Evolutionary conservation across 2,888 invertebrate species (phyloP).

Genomic region (Hyposoter didymator): DNA sequence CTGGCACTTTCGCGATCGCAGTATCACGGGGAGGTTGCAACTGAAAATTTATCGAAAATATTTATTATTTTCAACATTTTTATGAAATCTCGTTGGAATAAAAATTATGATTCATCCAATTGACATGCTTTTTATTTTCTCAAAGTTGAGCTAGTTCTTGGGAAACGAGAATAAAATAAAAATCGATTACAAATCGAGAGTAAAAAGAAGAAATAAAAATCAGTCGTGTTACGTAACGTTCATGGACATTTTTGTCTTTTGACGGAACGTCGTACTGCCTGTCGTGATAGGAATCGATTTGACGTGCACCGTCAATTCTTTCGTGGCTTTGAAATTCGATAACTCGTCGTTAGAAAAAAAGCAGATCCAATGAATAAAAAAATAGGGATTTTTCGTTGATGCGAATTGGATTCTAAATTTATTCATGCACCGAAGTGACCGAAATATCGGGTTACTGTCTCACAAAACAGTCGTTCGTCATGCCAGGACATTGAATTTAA

Average conservation of each 20-base stretch:
- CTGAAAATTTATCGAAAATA: background rate
- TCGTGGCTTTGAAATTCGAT: background rate
- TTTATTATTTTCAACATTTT: constrained; percentile 9
- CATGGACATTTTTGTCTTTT: background rate
- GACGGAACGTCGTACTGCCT: background rate
- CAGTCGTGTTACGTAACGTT: background rate
- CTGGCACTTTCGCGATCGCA: constrained; percentile 51
- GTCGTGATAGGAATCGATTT: constrained; percentile 8
- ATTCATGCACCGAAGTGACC: background rate
- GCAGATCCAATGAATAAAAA: background rate
- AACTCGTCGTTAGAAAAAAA: background rate
- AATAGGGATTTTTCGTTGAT: background rate
- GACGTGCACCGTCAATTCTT: background rate
- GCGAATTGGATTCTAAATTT: background rate
- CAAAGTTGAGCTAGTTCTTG: too few relatives aligned
- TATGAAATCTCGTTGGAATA: background rate
- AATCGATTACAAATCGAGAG: background rate
- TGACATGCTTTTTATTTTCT: background rate
- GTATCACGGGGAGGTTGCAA: constrained; percentile 62
- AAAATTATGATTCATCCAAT: background rate
- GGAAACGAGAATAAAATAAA: background rate
- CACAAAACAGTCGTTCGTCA: background rate
- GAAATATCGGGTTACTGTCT: background rate
- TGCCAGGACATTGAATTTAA: background rate
- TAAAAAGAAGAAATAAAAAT: background rate